phyloP scores from a whole-genome alignment of 2,113 vertebrate species.

The Clarias batrachus region DNA sequence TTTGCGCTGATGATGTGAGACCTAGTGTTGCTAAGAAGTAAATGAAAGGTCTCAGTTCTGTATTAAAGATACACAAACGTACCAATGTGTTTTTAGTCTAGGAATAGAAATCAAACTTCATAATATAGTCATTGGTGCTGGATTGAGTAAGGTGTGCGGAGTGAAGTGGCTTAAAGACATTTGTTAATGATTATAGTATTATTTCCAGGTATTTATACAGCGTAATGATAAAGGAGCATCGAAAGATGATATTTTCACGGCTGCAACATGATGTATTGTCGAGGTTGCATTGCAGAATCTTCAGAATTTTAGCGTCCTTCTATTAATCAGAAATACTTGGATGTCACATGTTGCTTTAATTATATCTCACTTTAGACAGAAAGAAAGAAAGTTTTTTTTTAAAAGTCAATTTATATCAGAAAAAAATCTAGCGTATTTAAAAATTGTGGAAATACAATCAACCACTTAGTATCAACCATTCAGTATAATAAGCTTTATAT shows the following conservation, averaged over 20 bases:
- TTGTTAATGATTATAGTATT: not conserved
- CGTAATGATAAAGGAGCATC: not conserved
- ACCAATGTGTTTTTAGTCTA: not conserved
- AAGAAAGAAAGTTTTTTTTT: not conserved
- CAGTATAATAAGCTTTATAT: slow-evolving; percentile 22
- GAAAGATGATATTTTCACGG: not conserved
- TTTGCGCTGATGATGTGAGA: not conserved
- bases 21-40: not conserved
- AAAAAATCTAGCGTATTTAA: no score
- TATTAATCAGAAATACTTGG: not conserved
- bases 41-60: not conserved
- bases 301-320: not conserved
- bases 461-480: not conserved
- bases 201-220: not conserved
- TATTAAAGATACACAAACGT: not conserved
- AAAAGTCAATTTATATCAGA: not conserved
- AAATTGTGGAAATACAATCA: not conserved
- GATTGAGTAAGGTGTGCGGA: not conserved
- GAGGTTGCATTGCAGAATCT: not conserved
- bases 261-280: not conserved
- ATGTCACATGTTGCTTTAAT: not conserved
- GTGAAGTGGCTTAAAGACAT: not conserved
- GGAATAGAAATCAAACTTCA: not conserved
- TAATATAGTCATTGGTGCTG: not conserved
- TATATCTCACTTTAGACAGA: not conserved